Evolutionary conservation across 2,888 invertebrate genomes (phyloP), one percentile per base, ranked within the genome.

Genomic region (Sipunculus nudus): DNA sequence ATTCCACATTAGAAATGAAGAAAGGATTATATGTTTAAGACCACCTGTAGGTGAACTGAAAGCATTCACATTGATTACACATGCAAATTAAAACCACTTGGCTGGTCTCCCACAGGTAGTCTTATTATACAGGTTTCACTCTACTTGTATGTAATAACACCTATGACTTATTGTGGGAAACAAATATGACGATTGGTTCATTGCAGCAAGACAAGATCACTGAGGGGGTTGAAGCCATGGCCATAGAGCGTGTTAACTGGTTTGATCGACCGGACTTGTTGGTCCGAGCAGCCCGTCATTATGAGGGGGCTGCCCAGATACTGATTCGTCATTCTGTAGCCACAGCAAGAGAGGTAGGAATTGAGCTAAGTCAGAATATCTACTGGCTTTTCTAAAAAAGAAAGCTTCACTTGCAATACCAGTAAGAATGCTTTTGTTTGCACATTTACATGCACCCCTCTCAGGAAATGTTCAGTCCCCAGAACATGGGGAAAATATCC

Each of bases 201-300:
- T 16, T 54, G 13, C 56, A 81, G 80, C 63, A 68, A 39, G 73
- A 71, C 6, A 64, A 80, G 35, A 71, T 82, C 16, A 48, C 55
- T 5, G 71, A 61, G 10, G 85, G 85, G 21, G 73, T 85, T 5
- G 47, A 62, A 28, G 77, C 77, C 2, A 63, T 85, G 61, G 75
- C 78, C 3, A 68, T 69, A 38, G 78, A 77, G 57, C 62, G 82
- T 29, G 60, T 70, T 1, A 73, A 80, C n/a, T 86, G 86, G 86
- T 59, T 85, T 52, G 69, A 72, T 26, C 68, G 82, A 28, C 81
- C 85, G 4, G 80, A 81, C 56, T 73, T 77, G 28, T 65, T 86
- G 59, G 81, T 86, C n/a, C 68, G 86, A 58, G 86, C 86, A 21
- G 85, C 87, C 2, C 70, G 87, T 32, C 87, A 87, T 74, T 85